Evolutionary conservation across 2,797 vertebrate species (phyloP).

Genomic region (Spondyliosoma cantharus): DNA sequence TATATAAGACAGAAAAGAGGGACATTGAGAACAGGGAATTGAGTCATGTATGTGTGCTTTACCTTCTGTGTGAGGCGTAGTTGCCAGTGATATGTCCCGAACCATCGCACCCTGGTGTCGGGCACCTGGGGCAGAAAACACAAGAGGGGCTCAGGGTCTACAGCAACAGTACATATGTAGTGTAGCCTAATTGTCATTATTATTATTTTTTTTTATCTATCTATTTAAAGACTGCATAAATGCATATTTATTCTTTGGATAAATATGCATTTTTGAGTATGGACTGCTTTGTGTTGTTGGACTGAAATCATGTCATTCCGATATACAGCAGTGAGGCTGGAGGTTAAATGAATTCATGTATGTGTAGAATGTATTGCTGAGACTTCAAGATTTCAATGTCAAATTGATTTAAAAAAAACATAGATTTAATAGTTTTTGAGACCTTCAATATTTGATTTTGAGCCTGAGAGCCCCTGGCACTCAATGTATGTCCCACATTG

Average conservation of each 20-base stretch:
- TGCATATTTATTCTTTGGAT: neutral
- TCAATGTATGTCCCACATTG: neutral
- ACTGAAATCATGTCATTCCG: neutral
- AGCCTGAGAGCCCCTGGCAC: neutral
- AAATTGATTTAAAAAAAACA: neutral
- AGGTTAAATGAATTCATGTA: neutral
- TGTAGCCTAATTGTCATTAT: neutral
- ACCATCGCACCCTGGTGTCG: slow-evolving; percentile 98
- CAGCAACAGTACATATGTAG: slow-evolving; percentile 35
- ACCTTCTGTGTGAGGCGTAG: slow-evolving; percentile 99
- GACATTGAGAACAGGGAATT: neutral
- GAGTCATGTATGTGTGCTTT: slow-evolving; percentile 38
- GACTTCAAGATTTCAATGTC: neutral
- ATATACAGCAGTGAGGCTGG: neutral
- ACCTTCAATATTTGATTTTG: neutral
- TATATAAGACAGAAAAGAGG: neutral
- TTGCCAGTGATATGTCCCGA: slow-evolving; percentile 99
- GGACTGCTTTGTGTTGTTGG: neutral
- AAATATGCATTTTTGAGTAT: neutral
- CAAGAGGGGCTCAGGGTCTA: slow-evolving; percentile 78
- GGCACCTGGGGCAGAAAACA: slow-evolving; percentile 91
- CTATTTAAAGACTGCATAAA: neutral
- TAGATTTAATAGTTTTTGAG: neutral
- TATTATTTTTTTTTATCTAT: neutral
- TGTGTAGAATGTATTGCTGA: neutral